Evolutionary conservation across 2,113 vertebrate species (phyloP), one percentile per base, ranked within the genome.

Genomic region (Chrysemys picta): DNA sequence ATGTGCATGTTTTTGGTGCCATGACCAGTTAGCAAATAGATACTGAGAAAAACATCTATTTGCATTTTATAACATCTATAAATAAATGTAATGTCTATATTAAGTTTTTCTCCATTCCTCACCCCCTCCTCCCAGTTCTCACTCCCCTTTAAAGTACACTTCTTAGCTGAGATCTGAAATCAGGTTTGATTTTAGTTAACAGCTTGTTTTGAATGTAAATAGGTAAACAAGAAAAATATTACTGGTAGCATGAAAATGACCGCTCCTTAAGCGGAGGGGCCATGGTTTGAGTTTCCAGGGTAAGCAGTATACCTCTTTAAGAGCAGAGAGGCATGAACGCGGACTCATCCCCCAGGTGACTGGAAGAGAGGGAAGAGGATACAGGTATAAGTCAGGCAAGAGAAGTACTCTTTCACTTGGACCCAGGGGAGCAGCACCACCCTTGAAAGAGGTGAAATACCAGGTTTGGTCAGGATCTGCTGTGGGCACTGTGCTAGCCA

Each of bases 201-300:
- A 85, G 90, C 76, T 72, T 38, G n/a, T 96, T 96, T 84, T 84
- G 69, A 96, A 83, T 76, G 82, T 84, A 94, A 96, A 93, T 65
- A 97, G 42, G n/a, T 92, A 95, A 95, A 94, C 89, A 89, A 59
- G 57, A 59, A 94, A 72, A 90, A 89, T 96, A 91, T 72, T 2
- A 5, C 29, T 81, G 47, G 2, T 91, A 88, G 88, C 78, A 94
- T 84, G 87, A 65, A 96, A 91, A 94, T 14, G 91, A 69, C 35
- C 1, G 3, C 62, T n/a, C 16, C 35, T 72, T 72, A 38, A 38
- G n/a, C 3, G 16, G 35, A 69, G n/a, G n/a, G 35, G 65, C 65
- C 17, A 8, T 72, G n/a, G 35, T 72, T 17, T 38, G 65, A n/a
- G n/a, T 72, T 72, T 35, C 35, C 4, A 17, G 62, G 16, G 35